These are phyloP conservation scores for Pristionchus maxplancki DNA, from an alignment of 2,888 invertebrate species.

Conservation along the genomic window DNA sequence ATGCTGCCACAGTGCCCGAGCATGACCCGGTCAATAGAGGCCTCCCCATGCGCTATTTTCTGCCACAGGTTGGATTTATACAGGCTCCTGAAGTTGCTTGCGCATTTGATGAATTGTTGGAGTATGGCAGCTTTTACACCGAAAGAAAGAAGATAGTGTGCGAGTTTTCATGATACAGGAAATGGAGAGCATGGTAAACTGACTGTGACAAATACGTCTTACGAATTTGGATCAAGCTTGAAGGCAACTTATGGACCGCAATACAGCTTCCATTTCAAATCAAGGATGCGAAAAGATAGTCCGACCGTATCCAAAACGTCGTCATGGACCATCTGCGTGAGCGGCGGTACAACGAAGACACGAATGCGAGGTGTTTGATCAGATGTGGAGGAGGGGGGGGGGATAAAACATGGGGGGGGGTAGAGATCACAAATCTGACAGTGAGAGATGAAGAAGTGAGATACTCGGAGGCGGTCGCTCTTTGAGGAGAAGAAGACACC, in stretches of 20 bases:
- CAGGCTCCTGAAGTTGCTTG: too few species aligned
- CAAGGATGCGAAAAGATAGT: too few species aligned
- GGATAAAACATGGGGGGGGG: slow-evolving; percentile 10
- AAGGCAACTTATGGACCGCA: too few species aligned
- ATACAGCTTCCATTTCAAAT: too few species aligned
- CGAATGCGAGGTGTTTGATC: slow-evolving; percentile 39
- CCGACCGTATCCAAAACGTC: slow-evolving; percentile 12
- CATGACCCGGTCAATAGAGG: slow-evolving; percentile 45
- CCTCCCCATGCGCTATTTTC: too few species aligned
- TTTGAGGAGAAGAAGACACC: slow-evolving; percentile 1
- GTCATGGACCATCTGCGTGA: not conserved
- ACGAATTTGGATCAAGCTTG: too few species aligned
- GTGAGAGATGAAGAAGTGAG: not conserved
- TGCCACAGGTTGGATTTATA: too few species aligned
- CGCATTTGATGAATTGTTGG: too few species aligned
- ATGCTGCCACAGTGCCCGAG: slow-evolving; percentile 24
- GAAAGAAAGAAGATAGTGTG: too few species aligned
- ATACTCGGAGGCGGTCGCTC: slow-evolving; percentile 6
- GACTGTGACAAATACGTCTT: not conserved
- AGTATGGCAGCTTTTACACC: too few species aligned
- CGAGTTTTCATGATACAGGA: not conserved
- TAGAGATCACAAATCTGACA: slow-evolving; percentile 41
- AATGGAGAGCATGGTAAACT: not conserved
- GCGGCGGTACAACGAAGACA: not conserved
- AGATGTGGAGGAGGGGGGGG: slow-evolving; percentile 35